Base-by-base conservation (phyloP, 2,888 invertebrate species). In the Dimorphilus gyrociliatus region DNA sequence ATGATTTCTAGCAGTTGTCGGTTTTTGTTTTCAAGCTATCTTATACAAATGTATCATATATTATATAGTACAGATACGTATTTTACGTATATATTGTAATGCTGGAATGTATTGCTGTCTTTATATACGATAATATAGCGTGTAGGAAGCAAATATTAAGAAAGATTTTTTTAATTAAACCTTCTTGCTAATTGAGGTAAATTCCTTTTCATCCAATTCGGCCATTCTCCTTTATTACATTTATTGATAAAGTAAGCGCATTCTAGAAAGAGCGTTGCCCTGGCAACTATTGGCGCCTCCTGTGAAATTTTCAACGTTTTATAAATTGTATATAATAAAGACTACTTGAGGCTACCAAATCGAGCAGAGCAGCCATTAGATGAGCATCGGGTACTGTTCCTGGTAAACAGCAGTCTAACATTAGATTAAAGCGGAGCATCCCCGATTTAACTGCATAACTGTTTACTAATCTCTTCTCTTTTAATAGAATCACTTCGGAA, bases 141-240 rank as follows among this genome's bases (percentile, higher is more conserved):
- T n/a, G n/a, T n/a, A n/a, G n/a, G n/a, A n/a, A n/a, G n/a, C n/a
- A n/a, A n/a, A n/a, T n/a, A n/a, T n/a, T n/a, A n/a, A n/a, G n/a
- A n/a, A n/a, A n/a, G n/a, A n/a, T n/a, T n/a, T n/a, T n/a, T n/a
- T n/a, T n/a, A n/a, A n/a, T n/a, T n/a, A n/a, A n/a, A n/a, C n/a
- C n/a, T n/a, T n/a, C n/a, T n/a, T n/a, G n/a, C n/a, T n/a, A n/a
- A n/a, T n/a, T n/a, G n/a, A n/a, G 77, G 74, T 38, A 76, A 68
- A 52, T 78, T 81, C 6, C 82, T 73, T 62, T 86, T 86, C 73
- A 92, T 81, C 92, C 97, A 97, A 32, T 78, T 74, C 0, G 97
- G 94, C 97, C 97, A 97, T 46, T 88, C 85, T 0, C 92, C 92
- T 55, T 84, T 82, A 61, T 94, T 97, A 62, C 97, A 99, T 42